A percentile compares a stretch with the other conserved stretches of the same genome.
Evolutionary conservation across 2,888 invertebrate genomes (phyloP).

Genomic region (Lycocerus yunnanus): DNA sequence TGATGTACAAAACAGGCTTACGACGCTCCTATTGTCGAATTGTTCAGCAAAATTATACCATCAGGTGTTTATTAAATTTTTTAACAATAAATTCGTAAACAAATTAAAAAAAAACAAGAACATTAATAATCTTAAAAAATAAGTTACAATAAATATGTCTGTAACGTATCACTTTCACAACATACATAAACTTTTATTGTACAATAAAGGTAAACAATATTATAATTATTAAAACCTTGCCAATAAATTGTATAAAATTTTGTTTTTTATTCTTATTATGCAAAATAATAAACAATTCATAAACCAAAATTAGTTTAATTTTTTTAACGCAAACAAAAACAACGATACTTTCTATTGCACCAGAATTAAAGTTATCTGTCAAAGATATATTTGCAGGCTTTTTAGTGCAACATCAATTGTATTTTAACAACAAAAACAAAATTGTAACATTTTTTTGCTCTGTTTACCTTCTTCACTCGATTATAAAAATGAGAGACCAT

Average conservation of each 20-base stretch:
- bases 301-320: not conserved
- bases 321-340: not conserved
- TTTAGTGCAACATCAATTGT: not conserved
- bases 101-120: constrained; percentile 20
- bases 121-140: constrained; percentile 21
- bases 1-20: not conserved
- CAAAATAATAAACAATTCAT: not conserved
- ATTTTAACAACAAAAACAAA: not conserved
- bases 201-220: constrained; percentile 22
- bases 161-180: constrained; percentile 29
- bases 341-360: not conserved
- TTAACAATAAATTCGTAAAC: constrained; percentile 9
- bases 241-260: not conserved
- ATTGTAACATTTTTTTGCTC: not conserved
- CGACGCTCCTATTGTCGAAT: not conserved
- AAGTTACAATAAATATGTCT: constrained; percentile 27
- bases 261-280: not conserved
- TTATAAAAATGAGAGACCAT: not conserved
- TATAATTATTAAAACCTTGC: not conserved
- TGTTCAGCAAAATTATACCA: not conserved
- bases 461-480: not conserved
- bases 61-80: not conserved
- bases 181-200: constrained; percentile 24
- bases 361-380: not conserved
- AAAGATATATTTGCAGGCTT: not conserved